phyloP scores from a whole-genome alignment of 2,113 vertebrate species.

The Carettochelys insculpta region DNA sequence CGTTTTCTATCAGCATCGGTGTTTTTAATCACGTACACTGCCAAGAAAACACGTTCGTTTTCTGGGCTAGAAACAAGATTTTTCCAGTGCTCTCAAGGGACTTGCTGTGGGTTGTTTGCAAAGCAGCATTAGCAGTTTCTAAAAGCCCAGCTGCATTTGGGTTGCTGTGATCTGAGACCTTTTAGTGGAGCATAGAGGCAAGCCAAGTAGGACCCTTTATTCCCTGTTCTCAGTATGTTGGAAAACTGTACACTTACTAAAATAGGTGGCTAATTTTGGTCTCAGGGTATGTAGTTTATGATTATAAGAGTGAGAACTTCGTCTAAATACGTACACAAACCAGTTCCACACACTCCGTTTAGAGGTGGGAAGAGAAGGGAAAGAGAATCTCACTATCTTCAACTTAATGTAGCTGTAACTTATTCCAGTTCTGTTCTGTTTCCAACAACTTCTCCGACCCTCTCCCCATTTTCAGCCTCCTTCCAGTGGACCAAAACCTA shows the following conservation, averaged over 20 bases:
- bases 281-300: fast-evolving
- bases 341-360: background rate
- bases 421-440: background rate
- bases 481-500: background rate
- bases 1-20: background rate
- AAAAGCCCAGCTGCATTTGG: background rate
- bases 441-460: background rate
- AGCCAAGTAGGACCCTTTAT: background rate
- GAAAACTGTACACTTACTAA: background rate
- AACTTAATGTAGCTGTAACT: background rate
- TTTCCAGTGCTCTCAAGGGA: background rate
- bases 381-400: background rate
- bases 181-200: background rate
- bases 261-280: background rate
- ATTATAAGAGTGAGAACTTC: background rate
- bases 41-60: background rate
- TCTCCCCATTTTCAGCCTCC: background rate
- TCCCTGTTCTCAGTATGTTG: background rate
- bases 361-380: background rate
- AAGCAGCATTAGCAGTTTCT: background rate
- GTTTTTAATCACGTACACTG: background rate
- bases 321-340: background rate
- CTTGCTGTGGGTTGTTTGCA: background rate
- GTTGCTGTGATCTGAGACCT: fast-evolving
- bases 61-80: background rate